Evolutionary conservation across 2,888 invertebrate species (phyloP), one percentile per base, ranked within the genome.

Genomic region (Aplocera efformata): DNA sequence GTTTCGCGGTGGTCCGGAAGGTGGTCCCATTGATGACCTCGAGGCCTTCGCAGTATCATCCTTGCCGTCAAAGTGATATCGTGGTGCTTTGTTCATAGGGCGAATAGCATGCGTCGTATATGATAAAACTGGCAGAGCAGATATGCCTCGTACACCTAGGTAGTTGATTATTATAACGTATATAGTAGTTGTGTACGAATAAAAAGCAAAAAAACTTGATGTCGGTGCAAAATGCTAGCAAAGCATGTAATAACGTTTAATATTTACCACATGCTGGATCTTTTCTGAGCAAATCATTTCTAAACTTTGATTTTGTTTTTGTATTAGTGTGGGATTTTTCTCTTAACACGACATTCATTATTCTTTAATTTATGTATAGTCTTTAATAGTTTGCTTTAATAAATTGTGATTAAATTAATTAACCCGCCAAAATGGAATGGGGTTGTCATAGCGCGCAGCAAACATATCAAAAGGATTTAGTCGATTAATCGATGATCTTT

Each of bases 271-370:
- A 24, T 6, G 72, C 63, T 6, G 59, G 53, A 53, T 83, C 77
- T 65, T 69, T 81, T 52, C 65, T 68, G 1, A 85, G 67, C 11
- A 86, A 62, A 21, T 78, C 72, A 52, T 75, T 71, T 57, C 66
- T 77, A 5, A 39, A 44, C 56, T 61, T 73, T 7, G 57, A 21
- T 25, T 51, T 44, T 13, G 42, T 50, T 63, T 73, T 78, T 0
- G 9, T 7, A 33, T 57, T 63, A 0, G 13, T 17, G 5, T 10
- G 13, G 10, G 49, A 51, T 24, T 70, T 77, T 49, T 77, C 78
- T 54, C 78, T 61, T 53, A 75, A 61, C 2, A 84, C 77, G 1
- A 86, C 85, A 56, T 86, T 86, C 86, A 86, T 86, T 53, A 3
- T 10, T 6, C 6, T 3, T 5, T 2, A 28, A 28, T n/a, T 7